Conservation (phyloP, 2,797 vertebrate species). For the Chrysocyon brachyurus region DNA sequence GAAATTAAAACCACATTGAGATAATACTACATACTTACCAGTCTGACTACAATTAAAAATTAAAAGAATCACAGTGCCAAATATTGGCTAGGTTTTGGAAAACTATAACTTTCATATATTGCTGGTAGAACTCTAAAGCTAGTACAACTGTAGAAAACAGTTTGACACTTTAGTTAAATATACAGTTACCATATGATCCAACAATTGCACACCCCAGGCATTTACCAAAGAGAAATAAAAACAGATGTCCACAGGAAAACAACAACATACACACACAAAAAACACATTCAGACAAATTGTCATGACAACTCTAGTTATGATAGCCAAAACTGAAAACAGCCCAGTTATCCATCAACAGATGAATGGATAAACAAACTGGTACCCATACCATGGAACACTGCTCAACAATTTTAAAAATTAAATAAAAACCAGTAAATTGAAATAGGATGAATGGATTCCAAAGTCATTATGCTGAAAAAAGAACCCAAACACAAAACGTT, state of each 20-base stretch:
- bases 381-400: not conserved
- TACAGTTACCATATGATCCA: not conserved
- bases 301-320: not conserved
- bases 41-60: not conserved
- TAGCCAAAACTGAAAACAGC: not conserved
- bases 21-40: not conserved
- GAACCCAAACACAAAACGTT: not conserved
- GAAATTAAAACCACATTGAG: not conserved
- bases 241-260: not conserved
- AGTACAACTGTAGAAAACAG: not conserved
- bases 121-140: not conserved
- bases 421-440: not conserved
- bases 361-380: not conserved
- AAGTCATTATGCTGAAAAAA: not conserved
- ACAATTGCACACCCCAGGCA: not conserved
- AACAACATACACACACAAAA: not conserved
- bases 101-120: not conserved
- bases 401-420: not conserved
- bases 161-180: not conserved
- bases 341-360: not conserved
- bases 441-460: not conserved
- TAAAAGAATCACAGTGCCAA: not conserved
- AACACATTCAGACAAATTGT: not conserved
- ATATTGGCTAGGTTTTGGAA: not conserved
- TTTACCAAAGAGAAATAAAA: slow-evolving; percentile 11